phyloP scores from a whole-genome alignment of 2,113 vertebrate genomes.

The Lycaon pictus region DNA sequence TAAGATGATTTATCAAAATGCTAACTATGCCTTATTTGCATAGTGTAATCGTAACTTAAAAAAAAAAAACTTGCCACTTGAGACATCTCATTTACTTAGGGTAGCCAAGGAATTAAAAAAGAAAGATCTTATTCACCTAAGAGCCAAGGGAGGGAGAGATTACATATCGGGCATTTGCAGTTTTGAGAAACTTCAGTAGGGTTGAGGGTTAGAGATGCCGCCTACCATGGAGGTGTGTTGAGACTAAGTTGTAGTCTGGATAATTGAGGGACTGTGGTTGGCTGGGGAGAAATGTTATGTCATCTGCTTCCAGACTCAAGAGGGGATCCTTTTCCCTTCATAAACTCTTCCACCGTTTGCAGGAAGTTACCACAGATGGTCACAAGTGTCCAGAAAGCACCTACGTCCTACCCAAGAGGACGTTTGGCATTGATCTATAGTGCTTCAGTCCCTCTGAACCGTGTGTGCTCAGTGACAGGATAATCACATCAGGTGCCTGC shows the following conservation, averaged over 20 bases:
- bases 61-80: background rate
- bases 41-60: background rate
- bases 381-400: too few species aligned
- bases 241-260: background rate
- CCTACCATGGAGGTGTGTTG: background rate
- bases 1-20: conserved; percentile 17
- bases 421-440: fast-evolving
- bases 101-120: background rate
- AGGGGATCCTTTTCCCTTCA: background rate
- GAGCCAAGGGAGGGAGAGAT: background rate
- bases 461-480: background rate
- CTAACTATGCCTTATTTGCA: background rate
- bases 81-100: background rate
- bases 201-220: too few species aligned
- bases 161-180: background rate
- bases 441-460: background rate
- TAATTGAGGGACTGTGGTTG: background rate
- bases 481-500: background rate
- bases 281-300: background rate
- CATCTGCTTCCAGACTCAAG: background rate
- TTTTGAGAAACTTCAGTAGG: background rate
- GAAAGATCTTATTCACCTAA: background rate
- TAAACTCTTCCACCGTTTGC: background rate
- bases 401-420: background rate
- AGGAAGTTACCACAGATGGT: background rate